Evolutionary conservation across 2,888 invertebrate species (phyloP), one percentile per base, ranked within the genome.

Genomic region (Troglohyphantes excavatus): DNA sequence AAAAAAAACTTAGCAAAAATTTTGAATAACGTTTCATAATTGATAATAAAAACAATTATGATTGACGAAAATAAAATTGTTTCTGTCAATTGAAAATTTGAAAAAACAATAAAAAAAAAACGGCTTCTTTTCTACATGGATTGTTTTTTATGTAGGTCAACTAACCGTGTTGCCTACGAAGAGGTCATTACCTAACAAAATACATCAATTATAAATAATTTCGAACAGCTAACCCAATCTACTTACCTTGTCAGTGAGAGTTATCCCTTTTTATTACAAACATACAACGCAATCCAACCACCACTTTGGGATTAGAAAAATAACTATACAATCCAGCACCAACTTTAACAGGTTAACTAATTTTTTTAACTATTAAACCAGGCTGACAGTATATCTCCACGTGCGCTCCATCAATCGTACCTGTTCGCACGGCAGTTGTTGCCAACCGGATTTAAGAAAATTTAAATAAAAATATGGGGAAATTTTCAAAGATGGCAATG

Each of bases 201-300:
- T 29, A 3, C 11, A 67, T 27, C 3, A 43, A 13, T 7, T 33
- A 63, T 17, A 29, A 39, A n/a, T n/a, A n/a, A n/a, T n/a, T n/a
- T n/a, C n/a, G n/a, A n/a, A n/a, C n/a, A n/a, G n/a, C n/a, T n/a
- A n/a, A n/a, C n/a, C 43, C 43, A 1, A 33, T 63, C 19, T 29
- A 88, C 88, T 82, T 82, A 89, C 88, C 88, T 89, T 89, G 88
- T 68, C 88, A 76, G 82, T 89, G 75, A 82, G 67, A 76, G 43
- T 89, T 67, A 82, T 82, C 68, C 88, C 75, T 59, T 61, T 88
- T 68, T 65, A 53, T 17, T 39, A 39, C 23, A 78, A 78, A 21
- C 63, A 78, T 39, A 19, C 27, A 63, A 76, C 33, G 43, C 67
- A 82, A 53, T 53, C 13, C 53, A 53, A 53, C 53, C 53, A 53